Base-by-base conservation (phyloP, 2,888 invertebrate species). In the Phragmatobia fuliginosa region DNA sequence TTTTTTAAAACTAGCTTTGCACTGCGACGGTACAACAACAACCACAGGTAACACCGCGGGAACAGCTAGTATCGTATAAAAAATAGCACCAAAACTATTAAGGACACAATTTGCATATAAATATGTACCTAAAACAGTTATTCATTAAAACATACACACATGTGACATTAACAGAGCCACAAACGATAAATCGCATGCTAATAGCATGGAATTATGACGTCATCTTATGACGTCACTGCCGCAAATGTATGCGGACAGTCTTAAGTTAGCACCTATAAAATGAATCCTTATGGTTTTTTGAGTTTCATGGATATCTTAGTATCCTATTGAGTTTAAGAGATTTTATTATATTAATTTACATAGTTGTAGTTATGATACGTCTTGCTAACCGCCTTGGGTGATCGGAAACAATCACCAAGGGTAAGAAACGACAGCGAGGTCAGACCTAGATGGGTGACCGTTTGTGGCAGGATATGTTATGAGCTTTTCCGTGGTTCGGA, bases 161-260 rank as follows among this genome's bases (percentile, higher is more conserved):
- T 31, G n/a, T 52, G 49, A 32, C 45, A 63, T 31, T n/a, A 60
- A 60, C 41, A 45, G n/a, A 32, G 56, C n/a, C n/a, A 56, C 32
- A 60, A 49, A 58, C 59, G 31, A 49, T 49, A 62, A 52, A 61
- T 25, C 58, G 31, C 41, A 36, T 52, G 33, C 36, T 67, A 67
- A 62, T 67, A 61, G 62, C 62, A 7, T n/a, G 14, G n/a, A 6
- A n/a, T 45, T 49, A 36, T 67, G 25, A 62, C 62, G 61, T 61
- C 61, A 62, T 60, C 11, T 28, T 49, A 31, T 62, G 28, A 41
- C 62, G 62, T 62, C 38, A 41, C 62, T 41, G 31, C 11, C 21
- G 62, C 62, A 41, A 38, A 62, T 16, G 28, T 62, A 41, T 62
- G 56, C 56, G 28, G 25, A 14, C 16, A 14, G 28, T 56, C 56